phyloP scores from a whole-genome alignment of 2,888 invertebrate species.

The Phyllotreta striolata region DNA sequence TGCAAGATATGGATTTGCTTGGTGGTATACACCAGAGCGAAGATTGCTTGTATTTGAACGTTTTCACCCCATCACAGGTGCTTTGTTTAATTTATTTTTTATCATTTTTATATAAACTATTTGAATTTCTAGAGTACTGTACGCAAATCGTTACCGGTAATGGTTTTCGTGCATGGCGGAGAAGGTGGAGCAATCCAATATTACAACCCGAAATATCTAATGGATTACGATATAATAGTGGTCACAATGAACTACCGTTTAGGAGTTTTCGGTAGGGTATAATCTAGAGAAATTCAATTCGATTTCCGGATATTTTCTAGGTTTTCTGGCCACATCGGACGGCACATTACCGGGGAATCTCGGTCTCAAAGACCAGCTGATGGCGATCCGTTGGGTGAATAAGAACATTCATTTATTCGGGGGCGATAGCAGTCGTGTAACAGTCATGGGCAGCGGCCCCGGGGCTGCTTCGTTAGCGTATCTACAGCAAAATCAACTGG shows the following conservation, averaged over 20 bases:
- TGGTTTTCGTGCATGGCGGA: slow-evolving; percentile 53
- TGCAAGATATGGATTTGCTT: slow-evolving; percentile 14
- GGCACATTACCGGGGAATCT: slow-evolving; percentile 31
- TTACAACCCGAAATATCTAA: slow-evolving; percentile 48
- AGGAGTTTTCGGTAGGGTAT: slow-evolving; percentile 42
- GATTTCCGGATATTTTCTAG: slow-evolving; percentile 2
- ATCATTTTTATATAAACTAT: no score
- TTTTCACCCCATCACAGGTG: slow-evolving; percentile 30
- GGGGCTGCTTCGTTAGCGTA: slow-evolving; percentile 27
- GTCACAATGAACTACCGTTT: slow-evolving; percentile 48
- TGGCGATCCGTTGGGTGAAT: slow-evolving; percentile 28
- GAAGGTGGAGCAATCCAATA: slow-evolving; percentile 42
- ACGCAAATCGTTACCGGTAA: slow-evolving; percentile 43
- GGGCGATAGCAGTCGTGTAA: slow-evolving; percentile 26
- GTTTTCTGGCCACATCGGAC: slow-evolving; percentile 33
- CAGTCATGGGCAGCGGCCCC: slow-evolving; percentile 32
- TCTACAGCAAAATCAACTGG: slow-evolving; percentile 29
- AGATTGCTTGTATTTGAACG: slow-evolving; percentile 32
- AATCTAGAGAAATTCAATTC: background rate
- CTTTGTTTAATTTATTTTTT: no score
- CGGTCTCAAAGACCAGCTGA: slow-evolving; percentile 29
- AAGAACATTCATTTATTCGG: slow-evolving; percentile 29
- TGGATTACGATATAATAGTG: slow-evolving; percentile 45
- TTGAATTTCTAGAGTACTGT: background rate
- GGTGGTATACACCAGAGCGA: slow-evolving; percentile 17